These are phyloP conservation scores for Narcine bancroftii DNA, from an alignment of 2,113 vertebrate genomes.

Conservation along the genomic window DNA sequence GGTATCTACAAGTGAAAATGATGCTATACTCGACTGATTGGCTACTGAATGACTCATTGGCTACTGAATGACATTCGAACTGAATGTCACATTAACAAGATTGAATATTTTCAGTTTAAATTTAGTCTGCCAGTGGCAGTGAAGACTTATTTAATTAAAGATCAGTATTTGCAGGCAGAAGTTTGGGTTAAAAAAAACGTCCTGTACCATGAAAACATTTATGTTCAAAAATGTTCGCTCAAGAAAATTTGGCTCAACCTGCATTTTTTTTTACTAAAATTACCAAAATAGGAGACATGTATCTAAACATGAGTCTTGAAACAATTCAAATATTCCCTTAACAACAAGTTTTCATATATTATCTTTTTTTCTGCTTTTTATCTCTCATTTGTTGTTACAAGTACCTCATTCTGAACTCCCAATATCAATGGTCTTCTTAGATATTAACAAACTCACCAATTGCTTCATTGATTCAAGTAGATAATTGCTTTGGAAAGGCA, in stretches of 20 bases:
- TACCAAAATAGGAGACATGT: neutral
- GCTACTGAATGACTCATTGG: neutral
- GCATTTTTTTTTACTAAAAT: neutral
- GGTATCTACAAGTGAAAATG: neutral
- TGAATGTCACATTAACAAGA: conserved; percentile 17
- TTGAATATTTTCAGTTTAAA: neutral
- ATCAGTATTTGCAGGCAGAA: conserved; percentile 11
- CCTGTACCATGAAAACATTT: neutral
- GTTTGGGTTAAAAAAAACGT: neutral
- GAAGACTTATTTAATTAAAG: conserved; percentile 5
- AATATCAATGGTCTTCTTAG: neutral
- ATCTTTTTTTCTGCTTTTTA: neutral
- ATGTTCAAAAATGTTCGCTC: neutral
- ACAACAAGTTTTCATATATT: neutral
- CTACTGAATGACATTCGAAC: neutral
- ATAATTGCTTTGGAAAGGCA: neutral
- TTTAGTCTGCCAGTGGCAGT: neutral
- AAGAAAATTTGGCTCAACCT: neutral
- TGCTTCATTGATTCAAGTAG: neutral
- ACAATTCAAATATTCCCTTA: neutral
- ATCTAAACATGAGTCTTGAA: neutral
- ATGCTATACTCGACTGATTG: neutral
- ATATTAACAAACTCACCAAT: neutral
- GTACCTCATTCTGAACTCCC: neutral
- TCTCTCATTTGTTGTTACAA: neutral